Evolutionary conservation across 37 sponge, comb jelly and placozoan genomes (phyloP).

Genomic region (Theonella swinhoei): DNA sequence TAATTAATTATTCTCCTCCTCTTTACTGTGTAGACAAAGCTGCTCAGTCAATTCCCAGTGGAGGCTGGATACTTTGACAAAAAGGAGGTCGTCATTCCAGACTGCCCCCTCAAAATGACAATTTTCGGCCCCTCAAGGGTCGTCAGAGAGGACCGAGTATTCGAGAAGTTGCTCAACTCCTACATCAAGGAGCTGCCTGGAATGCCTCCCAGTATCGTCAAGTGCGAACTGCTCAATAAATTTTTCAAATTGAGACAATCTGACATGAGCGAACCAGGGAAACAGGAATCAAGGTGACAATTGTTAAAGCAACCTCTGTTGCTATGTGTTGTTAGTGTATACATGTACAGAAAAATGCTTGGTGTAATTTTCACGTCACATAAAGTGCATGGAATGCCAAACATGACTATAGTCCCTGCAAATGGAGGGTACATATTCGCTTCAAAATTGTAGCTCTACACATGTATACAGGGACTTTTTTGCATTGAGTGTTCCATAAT

Average conservation of each 20-base stretch:
- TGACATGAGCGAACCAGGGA: constrained; percentile 22
- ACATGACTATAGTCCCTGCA: too few relatives aligned
- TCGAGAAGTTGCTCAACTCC: constrained; percentile 45
- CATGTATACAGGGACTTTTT: too few relatives aligned
- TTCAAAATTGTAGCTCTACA: too few relatives aligned
- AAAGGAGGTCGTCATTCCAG: constrained; percentile 53
- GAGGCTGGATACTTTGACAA: constrained; percentile 66
- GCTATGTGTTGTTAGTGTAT: too few relatives aligned
- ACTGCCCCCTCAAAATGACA: constrained; percentile 65
- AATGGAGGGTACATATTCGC: too few relatives aligned
- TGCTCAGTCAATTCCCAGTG: constrained; percentile 42
- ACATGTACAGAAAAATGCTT: too few relatives aligned
- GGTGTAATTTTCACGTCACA: too few relatives aligned
- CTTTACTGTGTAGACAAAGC: constrained; percentile 5
- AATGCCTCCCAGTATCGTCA: constrained; percentile 50
- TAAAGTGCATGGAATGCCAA: too few relatives aligned
- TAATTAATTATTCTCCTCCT: neutral
- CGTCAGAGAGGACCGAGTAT: constrained; percentile 40
- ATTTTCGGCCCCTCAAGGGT: constrained; percentile 46
- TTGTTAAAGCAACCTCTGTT: too few relatives aligned
- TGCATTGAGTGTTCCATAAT: too few relatives aligned
- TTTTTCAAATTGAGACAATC: constrained; percentile 43
- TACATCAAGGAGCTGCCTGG: constrained; percentile 60
- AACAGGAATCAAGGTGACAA: too few relatives aligned
- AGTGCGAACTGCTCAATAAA: constrained; percentile 32